phyloP scores from a whole-genome alignment of 1,140 invertebrate genomes.

The Brachionus manjavacas region DNA sequence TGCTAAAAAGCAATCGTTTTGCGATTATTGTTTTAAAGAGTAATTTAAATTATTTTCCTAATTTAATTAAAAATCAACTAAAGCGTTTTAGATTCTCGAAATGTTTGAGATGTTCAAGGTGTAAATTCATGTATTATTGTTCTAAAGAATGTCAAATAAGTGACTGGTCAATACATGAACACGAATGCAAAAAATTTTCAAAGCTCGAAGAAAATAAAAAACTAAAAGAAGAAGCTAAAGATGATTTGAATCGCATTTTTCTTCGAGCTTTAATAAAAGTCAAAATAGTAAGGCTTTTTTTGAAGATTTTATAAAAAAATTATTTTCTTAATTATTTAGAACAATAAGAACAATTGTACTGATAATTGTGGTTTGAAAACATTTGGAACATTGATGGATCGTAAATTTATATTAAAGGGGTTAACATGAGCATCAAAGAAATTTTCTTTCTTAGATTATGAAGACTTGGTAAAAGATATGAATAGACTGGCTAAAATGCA shows the following conservation, averaged over 20 bases:
- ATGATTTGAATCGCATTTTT: constrained; percentile 14
- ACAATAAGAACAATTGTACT: neutral
- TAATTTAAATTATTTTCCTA: neutral
- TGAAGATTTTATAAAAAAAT: neutral
- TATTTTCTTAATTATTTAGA: neutral
- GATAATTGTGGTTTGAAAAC: neutral
- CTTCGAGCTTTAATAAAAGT: neutral
- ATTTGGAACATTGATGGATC: constrained; percentile 8
- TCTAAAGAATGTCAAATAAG: neutral
- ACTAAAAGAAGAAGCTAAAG: neutral
- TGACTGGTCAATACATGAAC: constrained; percentile 19
- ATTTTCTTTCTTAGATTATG: neutral
- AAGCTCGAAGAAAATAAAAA: neutral
- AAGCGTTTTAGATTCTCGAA: neutral
- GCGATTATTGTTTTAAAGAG: constrained; percentile 12
- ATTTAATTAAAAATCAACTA: neutral
- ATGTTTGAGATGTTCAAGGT: neutral
- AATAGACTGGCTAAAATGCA: neutral
- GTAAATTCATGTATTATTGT: constrained; percentile 33
- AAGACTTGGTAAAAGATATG: constrained; percentile 15
- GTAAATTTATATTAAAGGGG: neutral
- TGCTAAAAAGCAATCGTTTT: neutral
- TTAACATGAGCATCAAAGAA: neutral
- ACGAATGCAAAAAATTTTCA: neutral
- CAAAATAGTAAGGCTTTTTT: neutral